A percentile compares a stretch with the other conserved stretches of the same genome.
phyloP scores from a whole-genome alignment of 2,113 vertebrate species.

The Antechinus flavipes region DNA sequence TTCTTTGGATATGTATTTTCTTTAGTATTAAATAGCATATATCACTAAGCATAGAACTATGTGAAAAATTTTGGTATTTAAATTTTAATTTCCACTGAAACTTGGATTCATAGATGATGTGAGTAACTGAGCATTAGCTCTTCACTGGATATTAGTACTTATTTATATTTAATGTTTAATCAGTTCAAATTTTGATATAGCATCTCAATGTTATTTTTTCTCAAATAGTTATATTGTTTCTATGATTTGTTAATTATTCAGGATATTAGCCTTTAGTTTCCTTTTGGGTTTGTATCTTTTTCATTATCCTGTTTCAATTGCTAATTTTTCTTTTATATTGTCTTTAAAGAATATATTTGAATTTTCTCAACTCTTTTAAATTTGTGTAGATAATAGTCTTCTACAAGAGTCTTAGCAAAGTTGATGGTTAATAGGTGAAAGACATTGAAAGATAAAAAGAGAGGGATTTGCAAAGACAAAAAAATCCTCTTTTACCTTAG shows the following conservation, averaged over 20 bases:
- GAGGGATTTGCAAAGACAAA: background rate
- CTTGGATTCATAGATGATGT: background rate
- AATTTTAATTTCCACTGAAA: background rate
- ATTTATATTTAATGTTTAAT: background rate
- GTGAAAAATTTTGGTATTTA: background rate
- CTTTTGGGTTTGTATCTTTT: background rate
- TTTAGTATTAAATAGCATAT: background rate
- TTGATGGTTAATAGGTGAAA: background rate
- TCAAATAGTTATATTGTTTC: background rate
- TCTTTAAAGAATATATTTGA: background rate
- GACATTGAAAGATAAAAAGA: background rate
- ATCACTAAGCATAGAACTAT: background rate
- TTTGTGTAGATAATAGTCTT: background rate
- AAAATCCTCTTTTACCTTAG: background rate
- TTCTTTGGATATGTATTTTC: background rate
- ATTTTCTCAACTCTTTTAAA: background rate
- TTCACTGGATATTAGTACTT: background rate
- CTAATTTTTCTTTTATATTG: background rate
- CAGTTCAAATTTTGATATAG: background rate
- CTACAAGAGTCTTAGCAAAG: background rate
- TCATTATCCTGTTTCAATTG: background rate
- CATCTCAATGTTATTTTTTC: background rate
- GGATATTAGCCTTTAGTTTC: background rate
- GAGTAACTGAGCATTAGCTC: background rate
- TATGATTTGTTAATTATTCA: background rate